These are phyloP conservation scores for Ectemnius lituratus DNA, from an alignment of 2,888 invertebrate genomes.

Conservation along the genomic window DNA sequence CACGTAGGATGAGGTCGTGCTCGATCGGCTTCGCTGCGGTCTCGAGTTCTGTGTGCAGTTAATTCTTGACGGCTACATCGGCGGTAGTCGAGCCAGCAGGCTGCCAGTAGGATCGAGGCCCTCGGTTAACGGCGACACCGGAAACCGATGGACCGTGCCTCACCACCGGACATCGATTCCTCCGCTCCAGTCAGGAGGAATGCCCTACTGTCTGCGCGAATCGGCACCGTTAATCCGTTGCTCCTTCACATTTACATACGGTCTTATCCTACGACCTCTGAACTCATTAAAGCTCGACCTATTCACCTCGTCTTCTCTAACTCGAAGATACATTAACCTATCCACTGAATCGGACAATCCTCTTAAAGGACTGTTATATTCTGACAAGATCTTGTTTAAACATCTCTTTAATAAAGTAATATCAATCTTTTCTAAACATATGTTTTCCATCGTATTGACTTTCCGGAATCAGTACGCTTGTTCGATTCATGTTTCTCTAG, in stretches of 20 bases:
- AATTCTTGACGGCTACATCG: constrained; percentile 50
- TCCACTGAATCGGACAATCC: too few species aligned
- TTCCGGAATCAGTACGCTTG: too few species aligned
- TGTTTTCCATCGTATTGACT: too few species aligned
- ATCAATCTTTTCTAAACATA: too few species aligned
- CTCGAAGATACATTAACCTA: too few species aligned
- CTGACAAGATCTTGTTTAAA: too few species aligned
- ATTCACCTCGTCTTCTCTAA: too few species aligned
- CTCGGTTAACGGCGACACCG: constrained; percentile 21
- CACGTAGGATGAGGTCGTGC: constrained; percentile 16
- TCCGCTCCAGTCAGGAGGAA: not conserved
- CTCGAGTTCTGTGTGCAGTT: constrained; percentile 25
- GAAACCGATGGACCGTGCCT: constrained; percentile 25
- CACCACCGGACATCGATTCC: constrained; percentile 23
- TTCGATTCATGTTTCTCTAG: too few species aligned
- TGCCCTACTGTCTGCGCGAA: constrained; percentile 3
- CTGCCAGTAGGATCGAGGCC: constrained; percentile 3
- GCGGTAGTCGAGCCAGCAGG: not conserved
- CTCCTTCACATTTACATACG: constrained; percentile 33
- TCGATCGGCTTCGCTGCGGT: constrained; percentile 44
- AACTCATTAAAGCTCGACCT: constrained; percentile 23
- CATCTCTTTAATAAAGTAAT: too few species aligned
- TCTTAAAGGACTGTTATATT: too few species aligned
- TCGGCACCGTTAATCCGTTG: constrained; percentile 33
- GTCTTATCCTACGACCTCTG: constrained; percentile 22